Conservation (phyloP, 2,113 vertebrate genomes). For the Bujurquina vittata region DNA sequence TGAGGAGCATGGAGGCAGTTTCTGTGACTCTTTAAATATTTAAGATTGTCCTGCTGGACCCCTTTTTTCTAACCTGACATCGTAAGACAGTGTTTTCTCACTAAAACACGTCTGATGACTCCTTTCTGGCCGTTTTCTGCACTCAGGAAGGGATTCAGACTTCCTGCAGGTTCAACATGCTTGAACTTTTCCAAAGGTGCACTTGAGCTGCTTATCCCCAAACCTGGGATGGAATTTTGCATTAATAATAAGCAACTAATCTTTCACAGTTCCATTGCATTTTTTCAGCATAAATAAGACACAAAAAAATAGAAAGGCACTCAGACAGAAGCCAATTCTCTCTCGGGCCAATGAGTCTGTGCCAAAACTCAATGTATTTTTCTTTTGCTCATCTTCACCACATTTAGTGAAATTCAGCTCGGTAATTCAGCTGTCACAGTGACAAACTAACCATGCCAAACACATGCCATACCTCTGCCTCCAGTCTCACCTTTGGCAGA, state of each 20-base stretch:
- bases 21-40: conserved; percentile 2
- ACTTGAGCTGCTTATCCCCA: neutral
- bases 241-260: neutral
- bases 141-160: neutral
- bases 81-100: neutral
- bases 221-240: neutral
- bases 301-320: neutral
- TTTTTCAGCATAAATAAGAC: neutral
- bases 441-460: neutral
- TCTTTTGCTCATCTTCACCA: neutral
- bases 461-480: neutral
- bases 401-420: neutral
- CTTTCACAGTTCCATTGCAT: neutral
- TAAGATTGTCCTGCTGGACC: neutral
- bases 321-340: neutral
- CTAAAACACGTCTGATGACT: neutral
- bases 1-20: neutral
- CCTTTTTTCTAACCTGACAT: neutral
- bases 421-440: neutral
- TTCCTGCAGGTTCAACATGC: neutral
- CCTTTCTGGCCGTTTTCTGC: neutral
- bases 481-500: neutral
- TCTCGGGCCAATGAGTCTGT: neutral
- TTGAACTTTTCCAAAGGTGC: neutral
- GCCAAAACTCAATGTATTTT: neutral